phyloP scores from a whole-genome alignment of 2,797 vertebrate genomes.

The Florisuga fusca region DNA sequence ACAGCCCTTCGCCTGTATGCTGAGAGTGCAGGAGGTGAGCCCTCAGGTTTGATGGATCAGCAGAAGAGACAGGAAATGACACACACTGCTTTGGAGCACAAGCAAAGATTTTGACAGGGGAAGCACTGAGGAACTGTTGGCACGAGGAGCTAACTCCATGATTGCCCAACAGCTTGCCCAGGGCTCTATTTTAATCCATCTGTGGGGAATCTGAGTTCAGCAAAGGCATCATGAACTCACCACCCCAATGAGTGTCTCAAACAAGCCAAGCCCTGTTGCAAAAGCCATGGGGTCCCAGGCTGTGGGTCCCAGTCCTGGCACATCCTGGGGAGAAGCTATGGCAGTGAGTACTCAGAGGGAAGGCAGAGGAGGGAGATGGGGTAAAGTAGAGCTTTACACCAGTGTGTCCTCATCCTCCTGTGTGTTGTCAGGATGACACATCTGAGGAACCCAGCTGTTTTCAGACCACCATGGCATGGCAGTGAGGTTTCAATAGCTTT shows the following conservation, averaged over 20 bases:
- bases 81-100: neutral
- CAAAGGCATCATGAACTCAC: neutral
- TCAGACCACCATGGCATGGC: neutral
- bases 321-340: neutral
- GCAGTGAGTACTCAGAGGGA: neutral
- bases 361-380: neutral
- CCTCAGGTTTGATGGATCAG: neutral
- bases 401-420: neutral
- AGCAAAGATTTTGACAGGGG: neutral
- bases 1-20: neutral
- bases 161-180: neutral
- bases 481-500: neutral
- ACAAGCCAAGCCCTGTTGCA: neutral
- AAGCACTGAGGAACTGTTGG: neutral
- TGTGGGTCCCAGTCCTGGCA: neutral
- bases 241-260: rapidly evolving
- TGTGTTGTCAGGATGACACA: rapidly evolving
- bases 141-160: rapidly evolving
- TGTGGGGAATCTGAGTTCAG: neutral
- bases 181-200: slow-evolving; percentile 14
- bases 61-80: slow-evolving; percentile 38
- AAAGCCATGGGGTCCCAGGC: neutral
- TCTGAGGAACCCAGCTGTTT: neutral
- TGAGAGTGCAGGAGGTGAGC: neutral
- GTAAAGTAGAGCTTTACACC: neutral